Evolutionary conservation across 2,113 vertebrate species (phyloP), one percentile per base, ranked within the genome.

Genomic region (Hiodon alosoides): DNA sequence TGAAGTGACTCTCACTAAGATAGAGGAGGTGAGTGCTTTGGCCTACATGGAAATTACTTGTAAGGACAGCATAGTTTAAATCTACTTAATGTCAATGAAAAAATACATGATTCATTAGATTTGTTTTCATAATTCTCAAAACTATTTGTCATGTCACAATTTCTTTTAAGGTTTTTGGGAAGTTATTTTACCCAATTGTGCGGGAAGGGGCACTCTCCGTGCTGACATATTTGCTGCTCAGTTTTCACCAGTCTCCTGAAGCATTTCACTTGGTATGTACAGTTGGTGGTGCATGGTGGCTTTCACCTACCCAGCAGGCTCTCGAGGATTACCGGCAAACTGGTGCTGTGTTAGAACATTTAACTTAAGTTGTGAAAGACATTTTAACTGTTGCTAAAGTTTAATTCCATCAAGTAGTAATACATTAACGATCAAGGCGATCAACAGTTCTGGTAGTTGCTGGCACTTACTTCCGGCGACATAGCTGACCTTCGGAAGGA

Each of bases 161-260:
- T 57, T 4, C 51, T 13, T 55, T 52, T 7, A 57, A 94, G 93
- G 92, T 93, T 62, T 93, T 94, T 78, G 92, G 89, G 74, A 93
- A 93, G 80, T 65, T 94, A 65, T 82, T 91, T 59, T 94, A 92
- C 69, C 93, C 93, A 31, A 90, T 94, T 0, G 87, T 94, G 74
- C 87, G 92, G 57, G 90, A 90, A 3, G 87, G 88, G 0, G 91
- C 91, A 6, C 80, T 94, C 72, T 89, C 88, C 0, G 90, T 94
- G 59, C 87, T 94, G 70, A 87, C 90, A 76, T 93, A 94, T 72
- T 90, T 94, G 90, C 86, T 94, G 46, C 85, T 94, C 79, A 93
- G 92, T 74, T 94, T 93, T 84, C 92, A 94, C 83, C 92, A 94
- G 69, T 94, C 93, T 7, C 92, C 93, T 0, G 93, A 94, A 72